Evolutionary conservation across 2,113 vertebrate species (phyloP).

Genomic region (Lepus timidus): DNA sequence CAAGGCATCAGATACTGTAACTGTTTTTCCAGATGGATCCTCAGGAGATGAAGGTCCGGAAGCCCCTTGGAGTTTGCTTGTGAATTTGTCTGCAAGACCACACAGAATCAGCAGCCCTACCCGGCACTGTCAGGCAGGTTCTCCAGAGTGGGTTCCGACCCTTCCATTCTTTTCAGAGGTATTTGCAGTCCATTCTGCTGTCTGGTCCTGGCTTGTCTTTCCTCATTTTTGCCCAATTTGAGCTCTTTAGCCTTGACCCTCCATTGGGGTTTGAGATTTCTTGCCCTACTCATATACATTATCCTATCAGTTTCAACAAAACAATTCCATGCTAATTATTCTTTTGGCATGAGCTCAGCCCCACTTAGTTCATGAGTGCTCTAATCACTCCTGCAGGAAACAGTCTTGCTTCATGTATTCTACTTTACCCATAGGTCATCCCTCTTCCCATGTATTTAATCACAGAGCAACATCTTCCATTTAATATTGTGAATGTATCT

Average conservation of each 20-base stretch:
- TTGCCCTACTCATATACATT: neutral
- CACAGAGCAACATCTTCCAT: neutral
- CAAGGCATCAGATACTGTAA: neutral
- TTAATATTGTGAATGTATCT: neutral
- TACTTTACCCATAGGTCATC: neutral
- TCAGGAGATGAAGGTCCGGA: conserved; percentile 34
- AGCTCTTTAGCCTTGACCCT: neutral
- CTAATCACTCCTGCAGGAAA: neutral
- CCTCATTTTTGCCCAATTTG: neutral
- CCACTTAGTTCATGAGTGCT: neutral
- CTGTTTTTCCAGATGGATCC: conserved; percentile 66
- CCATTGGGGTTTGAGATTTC: neutral
- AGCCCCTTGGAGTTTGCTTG: conserved; percentile 33
- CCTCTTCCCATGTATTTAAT: neutral
- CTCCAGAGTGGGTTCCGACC: conserved; percentile 1
- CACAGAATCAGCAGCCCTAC: conserved; percentile 26
- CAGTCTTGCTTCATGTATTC: neutral
- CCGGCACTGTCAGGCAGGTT: conserved; percentile 8
- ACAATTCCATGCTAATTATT: neutral
- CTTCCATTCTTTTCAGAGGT: neutral
- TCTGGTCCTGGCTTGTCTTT: neutral
- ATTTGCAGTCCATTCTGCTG: neutral
- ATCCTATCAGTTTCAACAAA: neutral
- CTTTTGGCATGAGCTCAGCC: neutral
- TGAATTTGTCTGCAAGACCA: conserved; percentile 66